Evolutionary conservation across 1,140 invertebrate genomes (phyloP).

Genomic region (Drosophila aff.): DNA sequence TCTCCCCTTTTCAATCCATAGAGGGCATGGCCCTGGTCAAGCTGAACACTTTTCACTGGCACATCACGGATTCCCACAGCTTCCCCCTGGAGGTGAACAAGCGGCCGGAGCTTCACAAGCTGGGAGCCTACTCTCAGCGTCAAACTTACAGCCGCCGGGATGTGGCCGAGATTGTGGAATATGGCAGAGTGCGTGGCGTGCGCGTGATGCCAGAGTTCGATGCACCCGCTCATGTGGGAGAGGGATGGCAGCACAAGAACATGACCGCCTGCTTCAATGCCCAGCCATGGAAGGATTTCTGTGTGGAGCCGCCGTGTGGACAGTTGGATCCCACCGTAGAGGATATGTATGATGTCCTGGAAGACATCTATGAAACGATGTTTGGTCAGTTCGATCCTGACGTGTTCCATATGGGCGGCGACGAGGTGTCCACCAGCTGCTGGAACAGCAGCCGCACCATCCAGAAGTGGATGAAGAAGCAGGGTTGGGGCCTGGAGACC

Average conservation of each 20-base stretch:
- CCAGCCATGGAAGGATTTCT: slow-evolving; percentile 91
- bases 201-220: slow-evolving; percentile 94
- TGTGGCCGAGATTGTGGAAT: slow-evolving; percentile 87
- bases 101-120: slow-evolving; percentile 89
- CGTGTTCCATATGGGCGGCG: slow-evolving; percentile 95
- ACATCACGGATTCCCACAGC: slow-evolving; percentile 95
- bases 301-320: slow-evolving; percentile 94
- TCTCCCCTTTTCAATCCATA: slow-evolving; percentile 25
- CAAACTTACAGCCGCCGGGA: slow-evolving; percentile 88
- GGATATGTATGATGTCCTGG: slow-evolving; percentile 90
- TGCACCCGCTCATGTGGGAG: slow-evolving; percentile 94
- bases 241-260: slow-evolving; percentile 92
- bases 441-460: slow-evolving; percentile 91
- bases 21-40: slow-evolving; percentile 93
- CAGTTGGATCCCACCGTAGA: slow-evolving; percentile 92
- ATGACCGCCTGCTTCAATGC: slow-evolving; percentile 89
- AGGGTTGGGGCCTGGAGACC: slow-evolving; percentile 87
- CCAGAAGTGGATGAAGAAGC: slow-evolving; percentile 88
- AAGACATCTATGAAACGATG: slow-evolving; percentile 90
- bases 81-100: slow-evolving; percentile 91
- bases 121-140: slow-evolving; percentile 89
- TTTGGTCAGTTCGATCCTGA: slow-evolving; percentile 88
- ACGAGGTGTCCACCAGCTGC: slow-evolving; percentile 91
- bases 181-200: slow-evolving; percentile 90
- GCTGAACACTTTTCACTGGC: slow-evolving; percentile 95